Percentiles rank a stretch among this genome's conserved stretches.
phyloP scores from a whole-genome alignment of 2,797 vertebrate genomes.

The Semotilus atromaculatus region DNA sequence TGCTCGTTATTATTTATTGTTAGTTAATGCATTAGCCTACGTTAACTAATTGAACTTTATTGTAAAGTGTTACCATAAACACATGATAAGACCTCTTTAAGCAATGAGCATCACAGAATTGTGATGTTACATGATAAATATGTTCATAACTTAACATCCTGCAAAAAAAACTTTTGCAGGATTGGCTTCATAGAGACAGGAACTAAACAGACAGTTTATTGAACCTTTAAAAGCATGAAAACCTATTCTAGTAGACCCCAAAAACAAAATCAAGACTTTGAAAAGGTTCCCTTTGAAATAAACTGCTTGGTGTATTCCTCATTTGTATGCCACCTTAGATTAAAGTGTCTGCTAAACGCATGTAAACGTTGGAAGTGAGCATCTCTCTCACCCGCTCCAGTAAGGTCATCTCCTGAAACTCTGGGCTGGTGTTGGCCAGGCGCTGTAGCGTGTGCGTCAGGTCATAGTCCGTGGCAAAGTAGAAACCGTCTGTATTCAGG shows the following conservation, averaged over 20 bases:
- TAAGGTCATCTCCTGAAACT: conserved; percentile 96
- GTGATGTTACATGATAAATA: background rate
- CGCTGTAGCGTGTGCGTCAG: conserved; percentile 92
- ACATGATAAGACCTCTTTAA: too few species aligned
- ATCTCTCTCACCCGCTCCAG: conserved; percentile 80
- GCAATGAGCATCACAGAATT: background rate
- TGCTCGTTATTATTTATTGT: background rate
- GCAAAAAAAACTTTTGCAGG: too few species aligned
- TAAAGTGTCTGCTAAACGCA: background rate
- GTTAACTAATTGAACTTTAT: too few species aligned
- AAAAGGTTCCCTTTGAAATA: background rate
- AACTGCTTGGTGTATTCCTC: background rate
- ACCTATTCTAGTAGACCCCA: background rate
- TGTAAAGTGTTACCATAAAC: too few species aligned
- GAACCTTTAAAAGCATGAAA: background rate
- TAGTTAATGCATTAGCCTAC: background rate
- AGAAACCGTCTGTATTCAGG: conserved; percentile 91
- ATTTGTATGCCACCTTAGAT: background rate
- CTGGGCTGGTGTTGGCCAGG: conserved; percentile 94
- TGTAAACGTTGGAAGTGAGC: background rate
- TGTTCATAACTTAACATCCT: too few species aligned
- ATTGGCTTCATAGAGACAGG: too few species aligned
- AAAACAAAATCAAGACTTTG: background rate
- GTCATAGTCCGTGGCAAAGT: conserved; percentile 93
- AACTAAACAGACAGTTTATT: too few species aligned